Evolutionary conservation across 2,888 invertebrate genomes (phyloP).

Genomic region (Leucophenga maculata): DNA sequence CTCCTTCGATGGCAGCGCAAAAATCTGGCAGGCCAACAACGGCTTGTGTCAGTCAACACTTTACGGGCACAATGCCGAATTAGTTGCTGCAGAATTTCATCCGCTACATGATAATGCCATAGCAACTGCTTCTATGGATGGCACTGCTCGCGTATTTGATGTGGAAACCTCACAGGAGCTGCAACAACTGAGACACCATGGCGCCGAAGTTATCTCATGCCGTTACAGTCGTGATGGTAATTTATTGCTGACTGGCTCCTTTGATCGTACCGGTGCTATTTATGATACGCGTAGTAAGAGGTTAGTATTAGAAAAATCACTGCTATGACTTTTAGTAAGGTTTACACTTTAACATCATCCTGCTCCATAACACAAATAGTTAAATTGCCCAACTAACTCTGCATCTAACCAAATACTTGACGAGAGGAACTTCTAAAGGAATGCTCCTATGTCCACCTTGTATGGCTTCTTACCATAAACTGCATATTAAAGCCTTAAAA

Average conservation of each 20-base stretch:
- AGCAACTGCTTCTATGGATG: slow-evolving; percentile 85
- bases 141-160: slow-evolving; percentile 81
- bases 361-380: no score
- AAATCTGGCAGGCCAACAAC: slow-evolving; percentile 80
- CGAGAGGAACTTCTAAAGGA: no score
- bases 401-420: no score
- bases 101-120: slow-evolving; percentile 75
- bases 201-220: slow-evolving; percentile 83
- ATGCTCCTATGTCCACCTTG: no score
- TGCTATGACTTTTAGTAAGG: no score
- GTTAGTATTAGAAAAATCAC: slow-evolving; percentile 69
- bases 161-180: slow-evolving; percentile 78
- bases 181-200: slow-evolving; percentile 78
- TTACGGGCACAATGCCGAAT: slow-evolving; percentile 83
- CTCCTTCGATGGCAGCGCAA: slow-evolving; percentile 86
- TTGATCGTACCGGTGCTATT: slow-evolving; percentile 82
- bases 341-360: no score
- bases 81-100: slow-evolving; percentile 81
- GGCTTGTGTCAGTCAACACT: slow-evolving; percentile 80
- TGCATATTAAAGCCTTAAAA: no score
- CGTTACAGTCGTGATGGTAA: slow-evolving; percentile 81
- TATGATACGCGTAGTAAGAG: slow-evolving; percentile 82
- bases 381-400: no score
- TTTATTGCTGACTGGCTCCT: slow-evolving; percentile 83
- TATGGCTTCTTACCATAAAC: no score